Base-by-base conservation (phyloP, 2,888 invertebrate species). In the Psylliodes chrysocephalus region DNA sequence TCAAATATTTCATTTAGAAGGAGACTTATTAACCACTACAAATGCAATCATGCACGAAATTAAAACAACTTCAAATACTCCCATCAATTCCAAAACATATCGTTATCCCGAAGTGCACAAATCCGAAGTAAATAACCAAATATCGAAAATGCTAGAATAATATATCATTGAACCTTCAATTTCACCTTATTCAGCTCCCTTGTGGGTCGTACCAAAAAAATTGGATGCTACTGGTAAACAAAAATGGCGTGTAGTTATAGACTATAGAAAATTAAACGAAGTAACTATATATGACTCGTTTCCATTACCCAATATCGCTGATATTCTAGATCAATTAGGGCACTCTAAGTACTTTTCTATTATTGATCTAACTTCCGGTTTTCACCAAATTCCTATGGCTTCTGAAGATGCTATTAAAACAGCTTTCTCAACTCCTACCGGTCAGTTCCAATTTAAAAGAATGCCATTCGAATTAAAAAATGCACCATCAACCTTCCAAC, bases 321-420 rank as follows among this genome's bases (percentile, higher is more conserved):
- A 78, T 33, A 80, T 82, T 42, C 62, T 81, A n/a, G 77, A 79
- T 59, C 77, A 80, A 67, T 57, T 82, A 54, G 78, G 79, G 22
- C 71, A 75, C 55, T 69, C 77, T 0, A 72, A 72, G 56, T 81
- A 78, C 65, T 82, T 81, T 52, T 73, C 79, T 1, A 78, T 76
- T 0, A 28, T 82, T 25, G 82, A 81, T 67, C 55, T 82, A n/a
- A 76, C 79, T 1, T 73, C 73, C 2, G 81, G 80, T 0, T 82
- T 77, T 67, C 80, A 82, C 60, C 80, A 82, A 70, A 77, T 81
- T n/a, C 19, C 63, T 51, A 71, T 80, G 66, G 22, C 72, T 42
- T 56, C 66, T 2, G 53, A 70, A 30, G 78, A 79, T 60, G 59
- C 67, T 10, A 55, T 64, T 17, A 81, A 81, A 76, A 81, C 80